Evolutionary conservation across 2,113 vertebrate genomes (phyloP).

Genomic region (Anoplopoma fimbria): DNA sequence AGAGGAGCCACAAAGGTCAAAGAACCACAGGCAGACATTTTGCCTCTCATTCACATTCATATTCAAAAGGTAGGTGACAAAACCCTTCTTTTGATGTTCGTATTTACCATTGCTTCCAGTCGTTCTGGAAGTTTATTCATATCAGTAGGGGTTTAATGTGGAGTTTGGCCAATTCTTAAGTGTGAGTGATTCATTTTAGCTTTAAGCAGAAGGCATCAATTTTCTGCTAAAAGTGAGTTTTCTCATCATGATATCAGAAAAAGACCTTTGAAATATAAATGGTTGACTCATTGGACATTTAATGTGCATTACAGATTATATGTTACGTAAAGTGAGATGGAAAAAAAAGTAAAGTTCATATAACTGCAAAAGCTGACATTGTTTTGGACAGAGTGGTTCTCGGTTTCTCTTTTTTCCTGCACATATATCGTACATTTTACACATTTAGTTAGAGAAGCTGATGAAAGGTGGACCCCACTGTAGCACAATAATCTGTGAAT

Average conservation of each 20-base stretch:
- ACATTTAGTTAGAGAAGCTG: conserved; percentile 38
- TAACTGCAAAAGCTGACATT: neutral
- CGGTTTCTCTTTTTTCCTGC: neutral
- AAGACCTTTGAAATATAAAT: conserved; percentile 26
- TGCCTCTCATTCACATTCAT: conserved; percentile 68
- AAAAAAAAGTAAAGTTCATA: neutral
- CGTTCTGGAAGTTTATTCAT: neutral
- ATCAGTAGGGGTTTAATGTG: neutral
- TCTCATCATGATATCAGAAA: neutral
- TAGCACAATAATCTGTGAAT: conserved; percentile 54
- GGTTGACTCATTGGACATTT: neutral
- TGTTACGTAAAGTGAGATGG: neutral
- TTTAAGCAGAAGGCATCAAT: neutral
- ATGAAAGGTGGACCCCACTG: conserved; percentile 3
- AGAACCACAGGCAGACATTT: conserved; percentile 75
- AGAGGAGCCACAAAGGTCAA: conserved; percentile 80
- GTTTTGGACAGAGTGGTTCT: neutral
- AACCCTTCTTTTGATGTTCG: neutral
- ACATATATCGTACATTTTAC: conserved; percentile 34
- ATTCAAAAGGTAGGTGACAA: conserved; percentile 45
- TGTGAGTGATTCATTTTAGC: conserved; percentile 4
- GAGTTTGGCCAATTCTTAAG: conserved; percentile 6
- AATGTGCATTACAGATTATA: conserved; percentile 26
- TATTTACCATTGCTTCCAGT: neutral
- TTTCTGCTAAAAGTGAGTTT: neutral